These are phyloP conservation scores for Engystomops pustulosus DNA, from an alignment of 2,113 vertebrate species.

Conservation along the genomic window DNA sequence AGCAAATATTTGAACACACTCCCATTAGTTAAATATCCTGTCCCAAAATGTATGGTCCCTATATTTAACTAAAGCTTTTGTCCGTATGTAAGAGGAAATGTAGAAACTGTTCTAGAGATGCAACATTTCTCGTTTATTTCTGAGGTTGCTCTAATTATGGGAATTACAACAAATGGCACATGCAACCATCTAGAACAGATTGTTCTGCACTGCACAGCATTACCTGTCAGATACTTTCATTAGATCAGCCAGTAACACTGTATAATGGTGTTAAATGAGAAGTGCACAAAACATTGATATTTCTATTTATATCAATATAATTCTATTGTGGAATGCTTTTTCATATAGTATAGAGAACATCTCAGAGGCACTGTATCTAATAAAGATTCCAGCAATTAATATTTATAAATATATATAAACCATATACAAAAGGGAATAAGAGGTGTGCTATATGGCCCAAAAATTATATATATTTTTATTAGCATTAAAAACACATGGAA, in stretches of 20 bases:
- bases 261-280: neutral
- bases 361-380: neutral
- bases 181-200: conserved; percentile 1
- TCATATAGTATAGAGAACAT: neutral
- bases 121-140: conserved; percentile 17
- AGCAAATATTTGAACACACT: conserved; percentile 34
- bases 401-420: neutral
- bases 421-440: too few relatives aligned
- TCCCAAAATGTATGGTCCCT: neutral
- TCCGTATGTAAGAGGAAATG: neutral
- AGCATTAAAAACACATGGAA: too few relatives aligned
- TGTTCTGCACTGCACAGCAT: neutral
- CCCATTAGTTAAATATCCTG: conserved; percentile 40
- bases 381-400: neutral
- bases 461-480: too few relatives aligned
- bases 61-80: conserved; percentile 13
- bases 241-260: neutral
- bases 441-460: too few relatives aligned
- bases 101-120: neutral
- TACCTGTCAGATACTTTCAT: neutral
- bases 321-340: neutral
- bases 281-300: neutral
- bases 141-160: neutral
- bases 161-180: neutral
- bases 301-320: neutral